Evolutionary conservation across 2,113 vertebrate genomes (phyloP).

Genomic region (Rhineura floridana): DNA sequence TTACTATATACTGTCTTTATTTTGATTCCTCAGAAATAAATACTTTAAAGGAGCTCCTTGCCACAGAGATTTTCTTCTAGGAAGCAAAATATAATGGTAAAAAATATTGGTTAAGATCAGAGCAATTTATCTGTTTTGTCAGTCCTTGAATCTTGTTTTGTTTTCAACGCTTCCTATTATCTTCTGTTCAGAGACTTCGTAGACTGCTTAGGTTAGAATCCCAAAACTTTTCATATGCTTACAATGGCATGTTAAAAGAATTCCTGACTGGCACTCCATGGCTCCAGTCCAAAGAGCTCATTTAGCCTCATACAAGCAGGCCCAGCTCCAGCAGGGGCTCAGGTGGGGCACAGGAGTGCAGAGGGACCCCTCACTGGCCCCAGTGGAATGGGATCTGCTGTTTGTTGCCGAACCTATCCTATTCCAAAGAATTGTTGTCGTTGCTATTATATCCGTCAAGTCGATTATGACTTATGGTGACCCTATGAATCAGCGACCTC

Average conservation of each 20-base stretch:
- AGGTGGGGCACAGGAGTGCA: too few relatives aligned
- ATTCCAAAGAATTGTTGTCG: too few relatives aligned
- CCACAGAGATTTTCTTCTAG: constrained; percentile 16
- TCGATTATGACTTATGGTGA: too few relatives aligned
- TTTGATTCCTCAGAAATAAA: constrained; percentile 24
- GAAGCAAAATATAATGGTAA: background rate
- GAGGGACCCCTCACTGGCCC: too few relatives aligned
- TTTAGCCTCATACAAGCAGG: background rate
- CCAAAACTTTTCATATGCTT: constrained; percentile 56
- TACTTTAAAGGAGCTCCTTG: background rate
- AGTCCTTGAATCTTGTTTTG: constrained; percentile 67
- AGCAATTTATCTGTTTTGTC: constrained; percentile 73
- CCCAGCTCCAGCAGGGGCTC: too few relatives aligned
- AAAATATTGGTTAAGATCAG: constrained; percentile 59
- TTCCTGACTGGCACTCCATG: background rate
- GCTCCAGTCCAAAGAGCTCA: background rate
- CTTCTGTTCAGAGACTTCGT: constrained; percentile 56
- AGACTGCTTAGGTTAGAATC: constrained; percentile 70
- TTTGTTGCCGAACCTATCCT: too few relatives aligned
- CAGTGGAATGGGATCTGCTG: too few relatives aligned
- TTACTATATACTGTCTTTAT: background rate
- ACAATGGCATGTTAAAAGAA: fast-evolving
- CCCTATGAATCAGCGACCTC: too few relatives aligned
- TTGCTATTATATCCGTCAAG: too few relatives aligned
- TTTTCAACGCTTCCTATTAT: constrained; percentile 75